A percentile compares a stretch with the other conserved stretches of the same genome.
phyloP scores from a whole-genome alignment of 1,140 invertebrate genomes.

The Sipha flava region DNA sequence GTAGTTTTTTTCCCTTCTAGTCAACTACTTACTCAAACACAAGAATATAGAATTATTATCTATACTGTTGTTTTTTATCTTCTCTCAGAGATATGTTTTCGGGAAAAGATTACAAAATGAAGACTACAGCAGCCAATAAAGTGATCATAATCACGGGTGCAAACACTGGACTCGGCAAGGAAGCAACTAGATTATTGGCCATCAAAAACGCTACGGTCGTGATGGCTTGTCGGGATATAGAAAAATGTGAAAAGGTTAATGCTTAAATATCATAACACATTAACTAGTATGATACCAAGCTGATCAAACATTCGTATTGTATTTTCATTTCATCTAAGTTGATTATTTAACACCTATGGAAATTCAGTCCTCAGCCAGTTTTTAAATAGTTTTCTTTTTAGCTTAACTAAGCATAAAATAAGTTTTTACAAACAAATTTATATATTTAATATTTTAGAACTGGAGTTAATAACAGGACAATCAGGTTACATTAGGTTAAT shows the following conservation, averaged over 20 bases:
- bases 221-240: slow-evolving; percentile 61
- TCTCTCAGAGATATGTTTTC: slow-evolving; percentile 36
- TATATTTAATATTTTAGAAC: too few species aligned
- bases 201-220: slow-evolving; percentile 57
- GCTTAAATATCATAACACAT: not conserved
- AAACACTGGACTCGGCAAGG: slow-evolving; percentile 56
- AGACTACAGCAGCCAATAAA: slow-evolving; percentile 44
- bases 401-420: too few species aligned
- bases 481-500: too few species aligned
- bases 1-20: too few species aligned
- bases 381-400: too few species aligned
- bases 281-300: not conserved
- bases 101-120: slow-evolving; percentile 36
- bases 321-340: too few species aligned
- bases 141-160: slow-evolving; percentile 56
- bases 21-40: too few species aligned
- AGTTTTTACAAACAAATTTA: too few species aligned
- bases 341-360: too few species aligned
- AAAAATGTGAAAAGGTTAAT: slow-evolving; percentile 41
- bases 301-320: not conserved
- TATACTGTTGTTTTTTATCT: not conserved
- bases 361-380: too few species aligned
- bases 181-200: slow-evolving; percentile 49
- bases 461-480: too few species aligned
- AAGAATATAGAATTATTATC: too few species aligned